Conservation (phyloP, 2,113 vertebrate genomes). For the Rana temporaria region DNA sequence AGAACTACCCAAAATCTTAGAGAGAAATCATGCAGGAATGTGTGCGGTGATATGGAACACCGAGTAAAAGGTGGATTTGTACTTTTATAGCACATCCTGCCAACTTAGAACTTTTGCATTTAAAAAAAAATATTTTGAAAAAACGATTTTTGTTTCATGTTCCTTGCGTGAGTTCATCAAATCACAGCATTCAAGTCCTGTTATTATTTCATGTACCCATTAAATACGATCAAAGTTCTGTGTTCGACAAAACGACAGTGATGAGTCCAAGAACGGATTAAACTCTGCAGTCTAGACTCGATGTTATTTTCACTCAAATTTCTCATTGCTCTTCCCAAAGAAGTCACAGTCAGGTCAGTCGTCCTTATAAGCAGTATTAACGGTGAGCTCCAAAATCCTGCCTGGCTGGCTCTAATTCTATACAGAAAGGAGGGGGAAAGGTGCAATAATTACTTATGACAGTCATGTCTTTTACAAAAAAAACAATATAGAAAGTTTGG, state of each 20-base stretch:
- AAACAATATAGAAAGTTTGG: no score
- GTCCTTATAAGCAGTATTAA: neutral
- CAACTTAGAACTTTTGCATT: neutral
- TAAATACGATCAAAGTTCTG: slow-evolving; percentile 35
- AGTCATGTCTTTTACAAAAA: no score
- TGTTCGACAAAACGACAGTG: neutral
- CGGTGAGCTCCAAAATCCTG: neutral
- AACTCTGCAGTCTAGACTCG: slow-evolving; percentile 28
- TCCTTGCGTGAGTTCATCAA: slow-evolving; percentile 7
- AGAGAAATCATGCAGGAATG: no score
- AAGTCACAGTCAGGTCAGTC: slow-evolving; percentile 32
- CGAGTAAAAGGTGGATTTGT: neutral
- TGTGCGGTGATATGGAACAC: no score
- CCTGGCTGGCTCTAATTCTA: neutral
- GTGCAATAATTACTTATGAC: no score
- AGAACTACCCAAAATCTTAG: no score
- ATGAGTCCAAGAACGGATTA: slow-evolving; percentile 36
- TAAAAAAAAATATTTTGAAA: neutral
- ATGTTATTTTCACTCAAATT: slow-evolving; percentile 3
- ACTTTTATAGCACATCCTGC: neutral
- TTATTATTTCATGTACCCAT: slow-evolving; percentile 16
- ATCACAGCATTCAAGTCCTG: slow-evolving; percentile 25
- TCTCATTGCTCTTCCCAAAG: slow-evolving; percentile 6
- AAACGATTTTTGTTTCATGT: neutral
- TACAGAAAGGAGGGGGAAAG: no score